A percentile compares a stretch with the other conserved stretches of the same genome.
Evolutionary conservation across 2,797 vertebrate genomes (phyloP).

Genomic region (Mormyrops boulengeri): DNA sequence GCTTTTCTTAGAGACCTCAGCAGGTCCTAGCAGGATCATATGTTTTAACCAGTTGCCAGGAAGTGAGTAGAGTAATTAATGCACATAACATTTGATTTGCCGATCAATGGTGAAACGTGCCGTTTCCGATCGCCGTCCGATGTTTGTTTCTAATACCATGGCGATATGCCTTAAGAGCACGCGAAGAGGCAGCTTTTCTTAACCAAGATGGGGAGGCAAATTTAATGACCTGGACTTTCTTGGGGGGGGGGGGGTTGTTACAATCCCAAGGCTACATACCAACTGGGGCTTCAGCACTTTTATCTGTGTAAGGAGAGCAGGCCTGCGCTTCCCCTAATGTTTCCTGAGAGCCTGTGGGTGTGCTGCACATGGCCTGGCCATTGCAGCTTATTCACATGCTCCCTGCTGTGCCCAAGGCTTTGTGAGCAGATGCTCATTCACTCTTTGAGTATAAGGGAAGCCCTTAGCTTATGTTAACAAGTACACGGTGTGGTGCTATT

Average conservation of each 20-base stretch:
- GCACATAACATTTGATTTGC: not conserved
- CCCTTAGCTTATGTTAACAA: not conserved
- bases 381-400: not conserved
- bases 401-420: constrained; percentile 1
- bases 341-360: not conserved
- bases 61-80: not conserved
- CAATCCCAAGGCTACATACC: not conserved
- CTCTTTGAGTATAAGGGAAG: not conserved
- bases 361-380: not conserved
- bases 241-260: not conserved
- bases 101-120: not conserved
- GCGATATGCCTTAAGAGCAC: not conserved
- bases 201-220: not conserved
- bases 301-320: not conserved
- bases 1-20: not conserved
- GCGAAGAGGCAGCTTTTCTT: not conserved
- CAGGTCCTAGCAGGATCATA: not conserved
- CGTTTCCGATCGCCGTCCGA: not conserved
- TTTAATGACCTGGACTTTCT: not conserved
- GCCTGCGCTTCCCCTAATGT: not conserved
- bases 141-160: not conserved
- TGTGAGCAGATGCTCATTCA: constrained; percentile 10
- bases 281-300: not conserved
- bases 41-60: not conserved
- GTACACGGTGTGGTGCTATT: not conserved